These are phyloP conservation scores for Anhinga rufa DNA, from an alignment of 2,113 vertebrate species.

Conservation along the genomic window DNA sequence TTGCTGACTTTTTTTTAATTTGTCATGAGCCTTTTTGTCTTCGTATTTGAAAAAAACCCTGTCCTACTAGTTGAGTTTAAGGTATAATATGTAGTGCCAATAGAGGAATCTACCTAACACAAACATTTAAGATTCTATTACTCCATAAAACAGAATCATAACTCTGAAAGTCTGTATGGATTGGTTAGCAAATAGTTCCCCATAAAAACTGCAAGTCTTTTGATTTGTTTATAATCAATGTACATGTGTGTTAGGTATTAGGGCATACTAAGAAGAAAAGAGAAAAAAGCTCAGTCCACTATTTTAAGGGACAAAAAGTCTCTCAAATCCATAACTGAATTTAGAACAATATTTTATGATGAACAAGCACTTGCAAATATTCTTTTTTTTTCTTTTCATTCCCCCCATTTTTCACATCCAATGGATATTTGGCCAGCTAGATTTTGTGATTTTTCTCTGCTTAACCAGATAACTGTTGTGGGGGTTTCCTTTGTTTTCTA, in stretches of 20 bases:
- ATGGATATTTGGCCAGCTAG: neutral
- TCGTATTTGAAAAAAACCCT: neutral
- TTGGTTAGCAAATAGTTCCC: neutral
- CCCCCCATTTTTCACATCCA: neutral
- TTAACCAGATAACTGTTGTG: neutral
- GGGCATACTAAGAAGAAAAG: neutral
- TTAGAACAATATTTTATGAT: neutral
- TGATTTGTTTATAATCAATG: neutral
- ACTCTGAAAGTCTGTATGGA: neutral
- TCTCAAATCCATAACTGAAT: neutral
- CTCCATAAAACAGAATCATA: neutral
- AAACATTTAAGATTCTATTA: neutral
- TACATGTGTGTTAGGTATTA: neutral
- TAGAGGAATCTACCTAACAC: neutral
- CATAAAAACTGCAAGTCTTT: neutral
- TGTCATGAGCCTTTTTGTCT: neutral
- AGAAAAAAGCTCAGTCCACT: neutral
- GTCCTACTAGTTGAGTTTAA: accelerated
- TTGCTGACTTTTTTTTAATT: neutral
- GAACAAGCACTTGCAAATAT: neutral
- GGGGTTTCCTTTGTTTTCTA: neutral
- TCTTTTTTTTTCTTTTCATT: neutral
- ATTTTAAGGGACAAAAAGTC: neutral
- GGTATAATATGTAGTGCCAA: no score
- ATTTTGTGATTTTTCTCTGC: neutral